Conservation (phyloP, 2,797 vertebrate species). For the Cyclopterus lumpus region DNA sequence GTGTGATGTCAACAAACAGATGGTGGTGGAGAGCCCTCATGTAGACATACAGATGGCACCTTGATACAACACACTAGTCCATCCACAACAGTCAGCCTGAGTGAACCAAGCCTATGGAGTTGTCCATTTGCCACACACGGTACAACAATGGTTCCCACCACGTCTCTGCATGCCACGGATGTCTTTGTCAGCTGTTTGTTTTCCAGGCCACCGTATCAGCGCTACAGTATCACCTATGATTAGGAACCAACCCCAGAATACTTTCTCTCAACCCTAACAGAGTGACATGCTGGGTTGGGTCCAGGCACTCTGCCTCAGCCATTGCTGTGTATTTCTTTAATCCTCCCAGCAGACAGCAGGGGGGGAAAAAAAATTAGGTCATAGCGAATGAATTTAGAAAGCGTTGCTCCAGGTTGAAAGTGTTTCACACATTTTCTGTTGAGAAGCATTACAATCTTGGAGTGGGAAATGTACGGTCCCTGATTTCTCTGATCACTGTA, state of each 20-base stretch:
- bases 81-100: neutral
- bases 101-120: slow-evolving; percentile 21
- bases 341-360: neutral
- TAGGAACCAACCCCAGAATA: slow-evolving; percentile 45
- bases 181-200: slow-evolving; percentile 74
- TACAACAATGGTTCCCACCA: slow-evolving; percentile 49
- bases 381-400: neutral
- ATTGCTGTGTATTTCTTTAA: slow-evolving; percentile 17
- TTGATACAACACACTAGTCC: slow-evolving; percentile 49
- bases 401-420: neutral
- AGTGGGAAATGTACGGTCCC: neutral
- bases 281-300: neutral
- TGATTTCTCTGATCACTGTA: neutral
- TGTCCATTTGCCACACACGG: slow-evolving; percentile 42
- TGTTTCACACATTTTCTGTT: neutral
- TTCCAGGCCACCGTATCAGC: slow-evolving; percentile 63
- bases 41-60: slow-evolving; percentile 67
- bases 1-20: slow-evolving; percentile 72
- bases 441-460: neutral
- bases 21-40: slow-evolving; percentile 56
- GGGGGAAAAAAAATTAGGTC: neutral
- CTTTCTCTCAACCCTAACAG: slow-evolving; percentile 26
- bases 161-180: slow-evolving; percentile 63
- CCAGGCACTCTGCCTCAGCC: neutral
- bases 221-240: slow-evolving; percentile 55